Evolutionary conservation across 2,113 vertebrate species (phyloP).

Genomic region (Hepsetus odoe): DNA sequence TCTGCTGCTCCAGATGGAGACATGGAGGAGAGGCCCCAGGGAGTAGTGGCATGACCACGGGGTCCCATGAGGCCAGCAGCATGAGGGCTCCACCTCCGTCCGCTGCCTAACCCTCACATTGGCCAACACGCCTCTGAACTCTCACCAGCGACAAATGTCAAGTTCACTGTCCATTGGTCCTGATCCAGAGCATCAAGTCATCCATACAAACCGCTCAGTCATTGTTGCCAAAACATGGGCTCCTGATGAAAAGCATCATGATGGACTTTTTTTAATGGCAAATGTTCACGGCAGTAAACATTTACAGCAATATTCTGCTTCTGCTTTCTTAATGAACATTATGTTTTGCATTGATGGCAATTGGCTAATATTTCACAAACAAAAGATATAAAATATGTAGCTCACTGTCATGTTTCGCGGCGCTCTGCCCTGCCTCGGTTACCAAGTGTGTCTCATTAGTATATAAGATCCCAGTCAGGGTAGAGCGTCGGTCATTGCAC

Average conservation of each 20-base stretch:
- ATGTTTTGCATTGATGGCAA: too few relatives aligned
- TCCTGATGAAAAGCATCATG: neutral
- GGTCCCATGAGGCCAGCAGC: constrained; percentile 28
- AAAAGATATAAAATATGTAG: too few relatives aligned
- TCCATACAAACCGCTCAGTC: constrained; percentile 46
- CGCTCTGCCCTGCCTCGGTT: too few relatives aligned
- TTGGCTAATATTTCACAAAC: too few relatives aligned
- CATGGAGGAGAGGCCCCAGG: constrained; percentile 25
- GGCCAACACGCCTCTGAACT: constrained; percentile 43
- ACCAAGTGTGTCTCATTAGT: too few relatives aligned
- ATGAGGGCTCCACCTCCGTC: constrained; percentile 16
- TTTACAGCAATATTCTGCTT: too few relatives aligned
- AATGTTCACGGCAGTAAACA: too few relatives aligned
- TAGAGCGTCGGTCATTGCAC: too few relatives aligned
- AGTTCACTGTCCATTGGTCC: constrained; percentile 44
- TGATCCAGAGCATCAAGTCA: constrained; percentile 34
- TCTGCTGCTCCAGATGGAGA: constrained; percentile 54
- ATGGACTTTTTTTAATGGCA: too few relatives aligned
- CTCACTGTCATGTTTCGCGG: too few relatives aligned
- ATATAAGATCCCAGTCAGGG: too few relatives aligned
- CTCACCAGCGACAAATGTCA: constrained; percentile 55
- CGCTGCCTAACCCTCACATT: neutral
- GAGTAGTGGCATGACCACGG: neutral
- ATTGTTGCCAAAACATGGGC: neutral
- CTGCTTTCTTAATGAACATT: too few relatives aligned